Evolutionary conservation across 1,140 invertebrate genomes (phyloP).

Genomic region (Solenopsis invicta): DNA sequence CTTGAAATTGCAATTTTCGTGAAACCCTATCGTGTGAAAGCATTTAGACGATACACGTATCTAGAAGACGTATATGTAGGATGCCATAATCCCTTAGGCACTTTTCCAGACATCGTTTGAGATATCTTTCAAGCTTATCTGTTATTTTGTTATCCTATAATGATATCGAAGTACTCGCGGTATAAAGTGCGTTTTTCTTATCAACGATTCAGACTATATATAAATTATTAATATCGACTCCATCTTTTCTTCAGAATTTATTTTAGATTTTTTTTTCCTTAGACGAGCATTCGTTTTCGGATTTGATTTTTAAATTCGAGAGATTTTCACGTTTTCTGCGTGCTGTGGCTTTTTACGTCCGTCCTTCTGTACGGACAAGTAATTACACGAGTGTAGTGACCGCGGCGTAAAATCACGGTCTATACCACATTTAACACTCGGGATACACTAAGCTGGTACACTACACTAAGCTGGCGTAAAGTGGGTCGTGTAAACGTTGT

Average conservation of each 20-base stretch:
- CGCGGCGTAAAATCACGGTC: conserved; percentile 47
- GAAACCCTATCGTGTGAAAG: neutral
- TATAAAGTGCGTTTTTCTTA: neutral
- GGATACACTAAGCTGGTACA: conserved; percentile 37
- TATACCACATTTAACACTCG: conserved; percentile 52
- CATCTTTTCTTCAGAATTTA: neutral
- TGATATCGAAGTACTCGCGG: neutral
- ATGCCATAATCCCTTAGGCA: neutral
- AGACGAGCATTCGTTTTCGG: neutral
- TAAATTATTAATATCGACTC: neutral
- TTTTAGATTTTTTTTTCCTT: neutral
- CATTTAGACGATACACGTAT: neutral
- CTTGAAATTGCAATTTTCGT: conserved; percentile 17
- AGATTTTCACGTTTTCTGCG: neutral
- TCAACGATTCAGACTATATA: neutral
- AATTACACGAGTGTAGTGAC: conserved; percentile 46
- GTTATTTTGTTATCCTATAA: neutral
- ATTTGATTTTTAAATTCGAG: neutral
- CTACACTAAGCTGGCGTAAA: conserved; percentile 51
- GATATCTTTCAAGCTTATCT: neutral
- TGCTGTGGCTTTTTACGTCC: neutral
- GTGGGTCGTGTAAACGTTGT: conserved; percentile 58
- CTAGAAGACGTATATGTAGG: neutral
- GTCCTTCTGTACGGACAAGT: conserved; percentile 9
- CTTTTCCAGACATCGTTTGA: neutral